Evolutionary conservation across 2,113 vertebrate species (phyloP).

Genomic region (Oriolus oriolus): DNA sequence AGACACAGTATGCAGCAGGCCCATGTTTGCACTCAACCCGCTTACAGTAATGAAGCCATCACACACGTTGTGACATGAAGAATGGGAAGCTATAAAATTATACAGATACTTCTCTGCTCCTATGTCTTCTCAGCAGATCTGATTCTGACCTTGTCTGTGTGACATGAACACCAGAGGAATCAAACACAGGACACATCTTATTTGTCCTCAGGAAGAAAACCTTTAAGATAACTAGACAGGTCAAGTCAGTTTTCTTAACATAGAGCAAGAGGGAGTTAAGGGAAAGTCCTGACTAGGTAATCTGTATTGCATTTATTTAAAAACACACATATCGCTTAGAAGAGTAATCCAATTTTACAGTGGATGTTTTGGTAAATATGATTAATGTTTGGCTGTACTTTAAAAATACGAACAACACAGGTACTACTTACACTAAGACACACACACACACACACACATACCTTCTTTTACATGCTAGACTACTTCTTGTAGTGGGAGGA

Average conservation of each 20-base stretch:
- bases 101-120: neutral
- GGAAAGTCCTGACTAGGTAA: neutral
- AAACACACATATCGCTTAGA: neutral
- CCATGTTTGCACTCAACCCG: neutral
- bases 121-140: neutral
- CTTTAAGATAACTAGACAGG: neutral
- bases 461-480: neutral
- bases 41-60: neutral
- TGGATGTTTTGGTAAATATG: neutral
- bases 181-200: neutral
- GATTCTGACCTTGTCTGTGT: neutral
- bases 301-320: neutral
- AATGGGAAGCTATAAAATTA: neutral
- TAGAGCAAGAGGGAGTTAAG: neutral
- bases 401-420: neutral
- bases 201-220: neutral
- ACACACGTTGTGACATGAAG: neutral
- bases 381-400: neutral
- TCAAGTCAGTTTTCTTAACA: neutral
- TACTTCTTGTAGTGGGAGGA: neutral
- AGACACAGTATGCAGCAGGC: neutral
- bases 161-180: neutral
- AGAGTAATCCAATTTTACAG: neutral
- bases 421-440: neutral
- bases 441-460: rapidly evolving